phyloP scores from a whole-genome alignment of 2,797 vertebrate species.

The Phaenicophaeus curvirostris region DNA sequence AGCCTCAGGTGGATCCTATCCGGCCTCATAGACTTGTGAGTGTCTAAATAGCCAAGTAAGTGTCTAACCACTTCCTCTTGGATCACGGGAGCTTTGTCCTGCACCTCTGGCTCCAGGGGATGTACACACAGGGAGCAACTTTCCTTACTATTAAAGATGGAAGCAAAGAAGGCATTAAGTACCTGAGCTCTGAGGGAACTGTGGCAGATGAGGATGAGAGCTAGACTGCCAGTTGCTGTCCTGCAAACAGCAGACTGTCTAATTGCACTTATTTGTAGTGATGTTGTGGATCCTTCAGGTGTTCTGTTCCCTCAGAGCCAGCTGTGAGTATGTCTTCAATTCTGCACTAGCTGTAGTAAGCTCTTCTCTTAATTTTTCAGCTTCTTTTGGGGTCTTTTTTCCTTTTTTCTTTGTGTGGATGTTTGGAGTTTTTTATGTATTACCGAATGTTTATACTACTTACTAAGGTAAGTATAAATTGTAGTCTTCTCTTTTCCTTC shows the following conservation, averaged over 20 bases:
- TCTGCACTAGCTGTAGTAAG: background rate
- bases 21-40: too few relatives aligned
- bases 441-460: background rate
- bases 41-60: too few relatives aligned
- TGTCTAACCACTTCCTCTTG: too few relatives aligned
- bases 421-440: background rate
- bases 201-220: background rate
- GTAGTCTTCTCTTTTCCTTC: slow-evolving; percentile 1
- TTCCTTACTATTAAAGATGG: too few relatives aligned
- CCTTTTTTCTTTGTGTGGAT: background rate
- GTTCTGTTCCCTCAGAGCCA: background rate
- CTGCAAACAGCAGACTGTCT: background rate
- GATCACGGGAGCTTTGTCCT: too few relatives aligned
- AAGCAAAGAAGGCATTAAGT: too few relatives aligned
- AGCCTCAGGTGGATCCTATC: too few relatives aligned
- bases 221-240: background rate
- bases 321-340: background rate
- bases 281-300: background rate
- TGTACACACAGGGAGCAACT: too few relatives aligned
- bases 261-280: background rate
- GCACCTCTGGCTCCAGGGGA: too few relatives aligned
- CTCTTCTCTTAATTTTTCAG: background rate
- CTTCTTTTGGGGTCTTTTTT: too few relatives aligned
- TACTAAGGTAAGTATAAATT: background rate
- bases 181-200: background rate